phyloP scores from a whole-genome alignment of 2,113 vertebrate genomes.

The Microtus ochrogaster region DNA sequence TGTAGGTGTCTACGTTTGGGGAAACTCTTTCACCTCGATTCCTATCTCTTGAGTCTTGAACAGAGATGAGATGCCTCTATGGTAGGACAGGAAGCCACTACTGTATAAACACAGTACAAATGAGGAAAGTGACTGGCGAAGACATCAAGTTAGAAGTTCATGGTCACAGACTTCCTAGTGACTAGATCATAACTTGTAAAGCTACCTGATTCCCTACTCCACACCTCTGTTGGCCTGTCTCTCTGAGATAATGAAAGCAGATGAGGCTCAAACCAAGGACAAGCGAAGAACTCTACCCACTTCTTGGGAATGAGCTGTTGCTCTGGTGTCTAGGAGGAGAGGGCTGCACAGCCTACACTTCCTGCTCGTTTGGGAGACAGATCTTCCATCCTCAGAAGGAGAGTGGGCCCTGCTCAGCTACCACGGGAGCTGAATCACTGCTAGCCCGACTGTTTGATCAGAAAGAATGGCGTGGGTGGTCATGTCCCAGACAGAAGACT shows the following conservation, averaged over 20 bases:
- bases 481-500: slow-evolving; percentile 71
- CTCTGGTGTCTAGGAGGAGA: not conserved
- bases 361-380: slow-evolving; percentile 55
- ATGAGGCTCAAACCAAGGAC: not conserved
- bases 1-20: not conserved
- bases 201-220: not conserved
- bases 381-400: not conserved
- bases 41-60: not conserved
- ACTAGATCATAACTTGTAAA: not conserved
- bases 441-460: slow-evolving; percentile 68
- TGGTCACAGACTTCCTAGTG: not conserved
- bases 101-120: not conserved
- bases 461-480: slow-evolving; percentile 62
- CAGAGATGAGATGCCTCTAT: accelerated
- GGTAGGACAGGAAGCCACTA: too few relatives aligned
- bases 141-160: too few relatives aligned
- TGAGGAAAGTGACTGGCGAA: not conserved
- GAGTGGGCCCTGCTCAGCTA: slow-evolving; percentile 39
- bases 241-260: not conserved
- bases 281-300: not conserved
- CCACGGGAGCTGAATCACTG: slow-evolving; percentile 64
- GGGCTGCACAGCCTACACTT: slow-evolving; percentile 31
- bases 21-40: not conserved
- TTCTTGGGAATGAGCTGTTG: not conserved
- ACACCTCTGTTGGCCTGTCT: not conserved